Evolutionary conservation across 2,888 invertebrate genomes (phyloP), one percentile per base, ranked within the genome.

Genomic region (Hypercompe scribonia): DNA sequence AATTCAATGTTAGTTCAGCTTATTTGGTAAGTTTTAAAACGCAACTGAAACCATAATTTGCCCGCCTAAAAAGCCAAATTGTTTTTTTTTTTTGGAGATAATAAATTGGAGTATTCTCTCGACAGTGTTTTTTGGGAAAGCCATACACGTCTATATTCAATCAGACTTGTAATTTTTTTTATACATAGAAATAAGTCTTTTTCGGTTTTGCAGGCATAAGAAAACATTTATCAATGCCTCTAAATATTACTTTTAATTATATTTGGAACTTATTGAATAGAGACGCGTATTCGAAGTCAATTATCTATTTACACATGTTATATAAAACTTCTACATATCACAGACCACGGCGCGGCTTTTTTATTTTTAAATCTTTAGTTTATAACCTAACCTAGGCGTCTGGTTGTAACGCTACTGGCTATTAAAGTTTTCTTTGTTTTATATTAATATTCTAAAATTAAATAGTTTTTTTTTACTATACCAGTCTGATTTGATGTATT

Each of bases 21-120:
- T 89, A 90, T 89, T 90, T 89, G 88, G 88, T 90, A 89, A 86
- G 80, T 80, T 81, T 68, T 77, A 78, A 75, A 83, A 82, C 82
- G 84, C 78, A 84, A 84, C 81, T 87, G 83, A 87, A 87, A 90
- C 84, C 83, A 76, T 68, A 73, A 82, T 77, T 75, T 78, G 72
- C 82, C 86, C 76, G 74, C 90, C 90, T 90, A 90, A 89, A 80
- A 88, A 91, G 91, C 91, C 92, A 92, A 92, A 92, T 91, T 91
- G 90, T 82, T 79, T 76, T 76, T 74, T 81, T 74, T 78, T 81
- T 79, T 80, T 78, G 39, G 21, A 73, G 71, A 54, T 78, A 78
- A 50, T 64, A 58, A 63, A 81, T 73, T 76, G 67, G 72, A 77
- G 78, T 83, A 77, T 61, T 77, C 77, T 78, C 67, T 74, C 64